Evolutionary conservation across 2,797 vertebrate species (phyloP).

Genomic region (Fratercula arctica): DNA sequence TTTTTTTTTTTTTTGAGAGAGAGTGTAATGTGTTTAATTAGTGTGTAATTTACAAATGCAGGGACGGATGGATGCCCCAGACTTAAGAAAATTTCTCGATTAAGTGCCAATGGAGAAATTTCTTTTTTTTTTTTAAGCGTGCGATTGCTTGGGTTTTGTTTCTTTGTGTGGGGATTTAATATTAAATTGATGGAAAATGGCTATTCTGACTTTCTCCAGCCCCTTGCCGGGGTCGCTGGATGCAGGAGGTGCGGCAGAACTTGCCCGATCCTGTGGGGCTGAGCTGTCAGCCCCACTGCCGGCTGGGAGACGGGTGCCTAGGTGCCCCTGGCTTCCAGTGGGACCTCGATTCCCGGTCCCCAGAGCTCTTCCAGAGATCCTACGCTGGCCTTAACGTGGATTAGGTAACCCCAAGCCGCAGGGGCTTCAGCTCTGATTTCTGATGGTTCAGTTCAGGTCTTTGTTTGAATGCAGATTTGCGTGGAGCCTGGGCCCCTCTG

Average conservation of each 20-base stretch:
- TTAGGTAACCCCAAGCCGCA: background rate
- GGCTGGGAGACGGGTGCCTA: background rate
- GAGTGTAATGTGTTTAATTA: conserved; percentile 1
- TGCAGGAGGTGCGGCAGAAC: background rate
- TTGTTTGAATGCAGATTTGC: background rate
- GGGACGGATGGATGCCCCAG: background rate
- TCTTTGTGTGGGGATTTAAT: background rate
- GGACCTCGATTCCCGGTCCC: background rate
- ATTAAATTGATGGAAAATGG: rapidly evolving
- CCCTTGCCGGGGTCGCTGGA: rapidly evolving
- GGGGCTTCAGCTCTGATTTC: background rate
- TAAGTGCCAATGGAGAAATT: background rate
- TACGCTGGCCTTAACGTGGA: background rate
- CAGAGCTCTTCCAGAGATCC: background rate
- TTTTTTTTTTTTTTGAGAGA: background rate
- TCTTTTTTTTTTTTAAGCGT: background rate
- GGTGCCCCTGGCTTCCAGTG: background rate
- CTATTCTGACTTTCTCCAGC: rapidly evolving
- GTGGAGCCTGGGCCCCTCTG: background rate
- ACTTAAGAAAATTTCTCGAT: background rate
- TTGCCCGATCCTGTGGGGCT: background rate
- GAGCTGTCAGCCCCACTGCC: background rate
- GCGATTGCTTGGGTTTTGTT: rapidly evolving
- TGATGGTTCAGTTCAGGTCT: background rate
- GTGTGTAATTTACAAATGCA: background rate